These are phyloP conservation scores for Marisa cornuarietis DNA, from an alignment of 1,140 invertebrate genomes.

Conservation along the genomic window DNA sequence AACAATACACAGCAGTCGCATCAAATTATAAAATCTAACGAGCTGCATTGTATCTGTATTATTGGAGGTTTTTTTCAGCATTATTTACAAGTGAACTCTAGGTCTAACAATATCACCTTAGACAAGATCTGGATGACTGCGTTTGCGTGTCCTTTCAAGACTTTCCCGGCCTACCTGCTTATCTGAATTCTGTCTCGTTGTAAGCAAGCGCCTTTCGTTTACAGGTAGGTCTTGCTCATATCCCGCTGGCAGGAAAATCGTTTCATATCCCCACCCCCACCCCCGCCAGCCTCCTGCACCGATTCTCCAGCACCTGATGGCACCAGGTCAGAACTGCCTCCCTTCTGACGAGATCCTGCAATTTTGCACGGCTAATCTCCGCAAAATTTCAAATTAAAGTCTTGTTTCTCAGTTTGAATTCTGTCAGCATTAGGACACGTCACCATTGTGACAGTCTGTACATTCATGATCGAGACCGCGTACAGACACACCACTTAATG, in stretches of 20 bases:
- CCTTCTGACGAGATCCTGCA: neutral
- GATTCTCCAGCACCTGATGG: neutral
- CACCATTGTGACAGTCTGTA: neutral
- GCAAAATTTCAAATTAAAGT: too few species aligned
- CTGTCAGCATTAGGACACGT: neutral
- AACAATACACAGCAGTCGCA: neutral
- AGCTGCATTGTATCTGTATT: neutral
- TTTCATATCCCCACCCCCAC: neutral
- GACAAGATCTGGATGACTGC: neutral
- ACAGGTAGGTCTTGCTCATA: neutral
- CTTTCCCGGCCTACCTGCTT: neutral
- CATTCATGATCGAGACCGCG: too few species aligned
- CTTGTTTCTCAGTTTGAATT: too few species aligned
- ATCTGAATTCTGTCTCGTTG: constrained; percentile 1
- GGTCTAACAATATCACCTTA: neutral
- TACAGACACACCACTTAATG: too few species aligned
- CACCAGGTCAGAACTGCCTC: neutral
- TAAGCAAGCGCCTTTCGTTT: constrained; percentile 17
- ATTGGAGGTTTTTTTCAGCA: too few species aligned
- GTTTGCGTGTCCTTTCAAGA: neutral
- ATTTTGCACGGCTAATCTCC: neutral
- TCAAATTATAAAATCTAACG: neutral
- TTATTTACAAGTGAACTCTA: too few species aligned
- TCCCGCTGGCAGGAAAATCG: neutral
- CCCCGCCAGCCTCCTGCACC: neutral